These are phyloP conservation scores for Diadegma fenestrale DNA, from an alignment of 2,888 invertebrate species.

Conservation along the genomic window DNA sequence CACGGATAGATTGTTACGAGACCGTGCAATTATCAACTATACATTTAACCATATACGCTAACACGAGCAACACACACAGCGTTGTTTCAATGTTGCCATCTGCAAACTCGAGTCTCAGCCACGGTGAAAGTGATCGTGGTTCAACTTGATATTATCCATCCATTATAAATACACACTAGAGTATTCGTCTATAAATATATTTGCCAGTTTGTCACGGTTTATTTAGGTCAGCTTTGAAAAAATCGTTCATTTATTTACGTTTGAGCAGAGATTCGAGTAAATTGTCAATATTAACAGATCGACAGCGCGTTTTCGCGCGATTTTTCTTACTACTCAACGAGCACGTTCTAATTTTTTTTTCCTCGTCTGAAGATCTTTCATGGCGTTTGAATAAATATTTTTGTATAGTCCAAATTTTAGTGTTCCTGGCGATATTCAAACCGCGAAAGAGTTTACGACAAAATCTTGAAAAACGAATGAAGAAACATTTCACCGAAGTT, in stretches of 20 bases:
- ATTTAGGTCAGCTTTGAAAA: conserved; percentile 5
- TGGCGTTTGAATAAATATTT: neutral
- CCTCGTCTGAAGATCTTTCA: neutral
- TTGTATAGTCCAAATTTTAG: neutral
- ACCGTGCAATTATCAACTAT: conserved; percentile 35
- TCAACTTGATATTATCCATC: conserved; percentile 28
- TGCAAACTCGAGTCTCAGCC: conserved; percentile 37
- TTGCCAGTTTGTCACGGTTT: conserved; percentile 1
- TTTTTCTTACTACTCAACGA: neutral
- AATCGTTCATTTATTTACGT: neutral
- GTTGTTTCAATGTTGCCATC: conserved; percentile 56
- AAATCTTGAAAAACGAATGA: neutral
- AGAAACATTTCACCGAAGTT: neutral
- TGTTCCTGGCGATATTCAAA: neutral
- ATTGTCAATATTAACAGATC: neutral
- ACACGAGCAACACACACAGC: conserved; percentile 20
- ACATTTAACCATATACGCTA: conserved; percentile 36
- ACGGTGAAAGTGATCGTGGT: conserved; percentile 61
- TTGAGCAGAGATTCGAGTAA: neutral
- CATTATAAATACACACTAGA: conserved; percentile 43
- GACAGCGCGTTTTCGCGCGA: neutral
- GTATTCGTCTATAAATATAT: conserved; percentile 46
- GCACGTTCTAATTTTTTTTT: neutral
- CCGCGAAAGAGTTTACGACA: neutral
- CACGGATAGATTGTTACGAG: conserved; percentile 63